Conservation (phyloP, 2,797 vertebrate genomes). For the Halcyon leucocephala region DNA sequence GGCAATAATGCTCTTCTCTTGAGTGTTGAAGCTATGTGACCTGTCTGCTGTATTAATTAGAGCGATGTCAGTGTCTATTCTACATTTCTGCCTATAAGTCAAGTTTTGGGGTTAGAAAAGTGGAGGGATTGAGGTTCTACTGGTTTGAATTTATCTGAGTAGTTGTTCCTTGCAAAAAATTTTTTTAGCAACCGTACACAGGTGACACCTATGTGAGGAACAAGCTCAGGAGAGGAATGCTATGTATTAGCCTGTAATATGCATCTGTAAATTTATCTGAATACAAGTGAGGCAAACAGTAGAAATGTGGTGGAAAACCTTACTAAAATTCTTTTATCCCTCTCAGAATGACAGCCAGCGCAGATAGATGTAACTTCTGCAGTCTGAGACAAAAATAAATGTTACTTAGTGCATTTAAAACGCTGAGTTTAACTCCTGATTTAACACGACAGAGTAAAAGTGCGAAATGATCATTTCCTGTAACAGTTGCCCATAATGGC, state of each 20-base stretch:
- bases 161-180: neutral
- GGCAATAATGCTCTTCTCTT: neutral
- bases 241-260: neutral
- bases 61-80: neutral
- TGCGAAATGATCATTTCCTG: slow-evolving; percentile 78
- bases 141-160: neutral
- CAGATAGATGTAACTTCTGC: neutral
- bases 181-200: neutral
- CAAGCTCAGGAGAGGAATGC: neutral
- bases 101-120: neutral
- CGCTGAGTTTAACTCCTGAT: slow-evolving; percentile 19
- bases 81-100: neutral
- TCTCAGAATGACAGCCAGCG: neutral
- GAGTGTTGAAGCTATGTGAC: neutral
- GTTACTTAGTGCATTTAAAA: slow-evolving; percentile 4
- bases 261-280: neutral
- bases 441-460: slow-evolving; percentile 75
- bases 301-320: neutral
- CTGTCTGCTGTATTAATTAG: neutral
- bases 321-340: neutral
- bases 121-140: neutral
- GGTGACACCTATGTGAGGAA: neutral
- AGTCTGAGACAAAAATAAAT: neutral
- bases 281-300: neutral
- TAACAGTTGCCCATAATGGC: slow-evolving; percentile 72